Conservation (phyloP, 30 jellyfish, hydroid and myxozoan genomes). For the Aurelia sp. region DNA sequence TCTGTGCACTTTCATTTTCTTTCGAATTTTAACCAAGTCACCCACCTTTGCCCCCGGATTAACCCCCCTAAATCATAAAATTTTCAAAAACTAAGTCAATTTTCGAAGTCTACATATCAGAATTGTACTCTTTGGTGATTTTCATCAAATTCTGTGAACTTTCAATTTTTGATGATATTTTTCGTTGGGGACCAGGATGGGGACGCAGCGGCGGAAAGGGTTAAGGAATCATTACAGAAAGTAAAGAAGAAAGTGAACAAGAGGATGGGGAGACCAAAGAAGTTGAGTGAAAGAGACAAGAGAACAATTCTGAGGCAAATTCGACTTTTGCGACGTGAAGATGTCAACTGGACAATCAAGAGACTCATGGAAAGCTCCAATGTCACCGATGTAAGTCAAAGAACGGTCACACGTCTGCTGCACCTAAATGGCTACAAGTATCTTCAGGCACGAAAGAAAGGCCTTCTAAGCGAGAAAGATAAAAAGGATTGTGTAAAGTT, state of each 20-base stretch:
- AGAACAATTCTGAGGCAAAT: conserved; percentile 8
- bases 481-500: conserved; percentile 13
- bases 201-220: too few relatives aligned
- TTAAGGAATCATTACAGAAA: background rate
- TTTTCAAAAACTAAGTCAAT: too few relatives aligned
- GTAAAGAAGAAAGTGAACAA: background rate
- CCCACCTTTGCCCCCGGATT: too few relatives aligned
- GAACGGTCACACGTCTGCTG: conserved; percentile 37
- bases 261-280: conserved; percentile 39
- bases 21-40: too few relatives aligned
- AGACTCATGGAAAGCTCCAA: conserved; percentile 40
- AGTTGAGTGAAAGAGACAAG: conserved; percentile 28
- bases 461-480: conserved; percentile 53
- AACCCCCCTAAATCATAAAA: too few relatives aligned
- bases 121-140: too few relatives aligned
- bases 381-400: background rate
- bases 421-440: conserved; percentile 44
- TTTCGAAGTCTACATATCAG: too few relatives aligned
- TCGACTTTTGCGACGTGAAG: conserved; percentile 4
- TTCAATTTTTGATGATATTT: too few relatives aligned
- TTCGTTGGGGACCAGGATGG: too few relatives aligned
- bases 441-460: conserved; percentile 56
- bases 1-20: too few relatives aligned
- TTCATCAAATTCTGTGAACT: too few relatives aligned
- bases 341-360: conserved; percentile 27